A percentile compares a stretch with the other conserved stretches of the same genome.
These are phyloP conservation scores for Pan troglodytes DNA, from an alignment of 2,113 vertebrate genomes.

Conservation along the genomic window NHGRI_mPanTro3-v2.1_pri NC_072403.2:56439501-56440000, in stretches of 20 bases:
- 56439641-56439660: neutral
- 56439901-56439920: neutral
- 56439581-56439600: neutral
- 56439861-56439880: neutral
- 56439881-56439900: neutral
- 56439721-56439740: neutral
- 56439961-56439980: neutral
- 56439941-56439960: no score
- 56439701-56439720: neutral
- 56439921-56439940: fast-evolving
- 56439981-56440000: neutral
- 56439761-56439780: neutral
- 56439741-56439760: neutral
- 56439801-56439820: neutral
- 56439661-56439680: neutral
- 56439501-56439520: neutral
- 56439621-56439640: neutral
- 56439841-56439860: neutral
- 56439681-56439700: neutral
- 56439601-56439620: neutral
- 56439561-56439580: neutral
- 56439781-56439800: neutral
- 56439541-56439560: neutral
- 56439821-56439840: neutral
- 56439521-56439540: neutral